A percentile compares a stretch with the other conserved stretches of the same genome.
These are phyloP conservation scores for Pseudococcus viburni DNA, from an alignment of 2,888 invertebrate species.

Conservation along the genomic window DNA sequence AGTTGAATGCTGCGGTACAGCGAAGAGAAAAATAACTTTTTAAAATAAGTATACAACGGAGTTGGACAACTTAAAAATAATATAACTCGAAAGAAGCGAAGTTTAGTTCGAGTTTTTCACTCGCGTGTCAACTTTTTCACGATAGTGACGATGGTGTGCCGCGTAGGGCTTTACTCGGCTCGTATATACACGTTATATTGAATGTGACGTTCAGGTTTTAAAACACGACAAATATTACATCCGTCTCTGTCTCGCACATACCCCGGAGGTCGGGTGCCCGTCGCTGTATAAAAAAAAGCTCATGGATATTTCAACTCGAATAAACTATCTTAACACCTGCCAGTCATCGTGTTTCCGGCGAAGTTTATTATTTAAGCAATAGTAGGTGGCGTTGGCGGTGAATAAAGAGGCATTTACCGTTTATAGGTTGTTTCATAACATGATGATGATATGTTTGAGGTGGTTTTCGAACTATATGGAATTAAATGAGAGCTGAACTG, in stretches of 20 bases:
- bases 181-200: conserved; percentile 42
- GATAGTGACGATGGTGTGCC: background rate
- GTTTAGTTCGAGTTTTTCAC: conserved; percentile 20
- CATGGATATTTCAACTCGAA: conserved; percentile 36
- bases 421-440: too few relatives aligned
- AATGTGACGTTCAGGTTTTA: conserved; percentile 45
- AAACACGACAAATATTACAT: conserved; percentile 36
- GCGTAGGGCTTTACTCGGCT: background rate
- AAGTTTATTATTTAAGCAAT: background rate
- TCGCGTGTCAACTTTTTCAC: conserved; percentile 25
- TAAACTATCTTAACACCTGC: conserved; percentile 48
- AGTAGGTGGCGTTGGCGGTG: background rate
- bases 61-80: conserved; percentile 53
- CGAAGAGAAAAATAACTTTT: conserved; percentile 25
- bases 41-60: conserved; percentile 39
- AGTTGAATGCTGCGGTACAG: background rate
- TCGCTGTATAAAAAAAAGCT: background rate
- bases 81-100: conserved; percentile 42
- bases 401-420: too few relatives aligned
- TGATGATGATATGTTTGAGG: too few relatives aligned
- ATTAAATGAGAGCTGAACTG: too few relatives aligned
- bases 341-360: conserved; percentile 31
- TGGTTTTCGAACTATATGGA: too few relatives aligned
- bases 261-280: background rate
- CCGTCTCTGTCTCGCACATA: background rate